Evolutionary conservation across 53 echinoderm and acorn worm genomes (phyloP).

Genomic region (Actinopyga echinites): DNA sequence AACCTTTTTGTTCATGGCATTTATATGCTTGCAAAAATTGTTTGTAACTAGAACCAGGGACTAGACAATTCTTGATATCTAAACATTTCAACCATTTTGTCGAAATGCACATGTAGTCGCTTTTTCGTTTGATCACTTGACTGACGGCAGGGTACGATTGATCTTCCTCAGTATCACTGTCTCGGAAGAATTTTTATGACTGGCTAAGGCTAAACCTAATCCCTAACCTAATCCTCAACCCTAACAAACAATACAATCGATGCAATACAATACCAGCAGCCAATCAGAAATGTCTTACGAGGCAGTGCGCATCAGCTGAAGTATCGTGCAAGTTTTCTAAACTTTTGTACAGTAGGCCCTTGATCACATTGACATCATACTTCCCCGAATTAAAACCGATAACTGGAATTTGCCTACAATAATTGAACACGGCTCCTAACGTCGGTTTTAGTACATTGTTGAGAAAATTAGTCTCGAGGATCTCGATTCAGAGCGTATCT

Average conservation of each 20-base stretch:
- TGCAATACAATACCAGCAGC: too few relatives aligned
- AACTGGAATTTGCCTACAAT: conserved; percentile 13
- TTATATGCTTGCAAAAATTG: conserved; percentile 18
- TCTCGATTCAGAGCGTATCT: not conserved
- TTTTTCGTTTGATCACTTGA: conserved; percentile 13
- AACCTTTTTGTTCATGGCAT: conserved; percentile 9
- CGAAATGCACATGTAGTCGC: not conserved
- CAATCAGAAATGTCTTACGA: too few relatives aligned
- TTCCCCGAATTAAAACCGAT: conserved; percentile 2
- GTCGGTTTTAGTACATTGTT: not conserved
- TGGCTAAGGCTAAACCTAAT: too few relatives aligned
- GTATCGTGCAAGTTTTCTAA: not conserved
- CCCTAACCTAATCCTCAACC: too few relatives aligned
- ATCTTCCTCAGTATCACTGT: not conserved
- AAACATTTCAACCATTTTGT: conserved; percentile 24
- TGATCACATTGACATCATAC: conserved; percentile 22
- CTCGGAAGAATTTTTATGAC: too few relatives aligned
- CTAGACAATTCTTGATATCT: conserved; percentile 28
- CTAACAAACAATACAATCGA: too few relatives aligned
- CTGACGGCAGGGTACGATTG: not conserved
- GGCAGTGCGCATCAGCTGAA: too few relatives aligned
- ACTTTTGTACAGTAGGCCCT: conserved; percentile 11
- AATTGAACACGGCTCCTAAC: not conserved
- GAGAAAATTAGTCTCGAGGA: not conserved
- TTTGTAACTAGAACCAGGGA: not conserved